Conservation (phyloP, 2,888 invertebrate genomes). For the Geotrupes spiniger region DNA sequence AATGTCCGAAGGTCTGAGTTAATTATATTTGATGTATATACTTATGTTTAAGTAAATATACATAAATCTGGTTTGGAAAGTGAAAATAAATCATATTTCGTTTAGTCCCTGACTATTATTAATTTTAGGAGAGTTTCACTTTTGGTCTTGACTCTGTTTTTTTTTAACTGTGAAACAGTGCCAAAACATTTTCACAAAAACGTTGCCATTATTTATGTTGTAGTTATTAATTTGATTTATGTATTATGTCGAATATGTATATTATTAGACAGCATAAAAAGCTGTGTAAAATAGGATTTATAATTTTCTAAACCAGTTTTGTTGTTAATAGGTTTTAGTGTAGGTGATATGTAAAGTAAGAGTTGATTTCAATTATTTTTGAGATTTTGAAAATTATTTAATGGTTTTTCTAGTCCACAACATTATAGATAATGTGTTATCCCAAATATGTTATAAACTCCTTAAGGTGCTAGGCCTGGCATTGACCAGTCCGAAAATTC, state of each 20-base stretch:
- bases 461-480: conserved; percentile 10
- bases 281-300: too few relatives aligned
- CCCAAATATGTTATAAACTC: conserved; percentile 15
- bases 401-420: conserved; percentile 16
- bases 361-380: too few relatives aligned
- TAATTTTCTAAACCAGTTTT: too few relatives aligned
- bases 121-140: not conserved
- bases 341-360: too few relatives aligned
- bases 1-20: conserved; percentile 49
- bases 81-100: not conserved
- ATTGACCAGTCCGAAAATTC: not conserved
- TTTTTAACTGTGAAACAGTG: not conserved
- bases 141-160: conserved; percentile 2
- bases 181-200: not conserved
- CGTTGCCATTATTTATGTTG: too few relatives aligned
- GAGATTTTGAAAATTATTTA: too few relatives aligned
- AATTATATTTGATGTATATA: conserved; percentile 27
- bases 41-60: conserved; percentile 4
- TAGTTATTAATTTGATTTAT: too few relatives aligned
- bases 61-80: conserved; percentile 1
- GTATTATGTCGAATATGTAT: too few relatives aligned
- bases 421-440: conserved; percentile 12
- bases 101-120: conserved; percentile 1
- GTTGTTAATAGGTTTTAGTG: too few relatives aligned
- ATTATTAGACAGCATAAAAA: too few relatives aligned